Percentiles rank a stretch among this genome's conserved stretches.
Conservation (phyloP, 2,888 invertebrate species). For the Coenonympha glycerion region DNA sequence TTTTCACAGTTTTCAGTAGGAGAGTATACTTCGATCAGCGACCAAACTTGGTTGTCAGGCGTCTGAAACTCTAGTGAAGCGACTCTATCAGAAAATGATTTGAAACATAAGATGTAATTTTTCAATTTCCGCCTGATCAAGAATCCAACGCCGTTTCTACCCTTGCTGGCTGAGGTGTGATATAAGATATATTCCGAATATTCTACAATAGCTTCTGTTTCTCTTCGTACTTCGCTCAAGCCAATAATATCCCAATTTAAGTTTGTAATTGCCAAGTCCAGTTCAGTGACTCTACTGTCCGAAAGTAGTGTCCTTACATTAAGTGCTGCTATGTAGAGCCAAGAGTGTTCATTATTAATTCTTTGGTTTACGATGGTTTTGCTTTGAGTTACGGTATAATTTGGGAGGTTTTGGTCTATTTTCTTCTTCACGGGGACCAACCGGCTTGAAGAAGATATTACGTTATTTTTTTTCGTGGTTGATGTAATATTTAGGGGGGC, state of each 20-base stretch:
- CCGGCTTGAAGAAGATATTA: background rate
- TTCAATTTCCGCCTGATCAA: background rate
- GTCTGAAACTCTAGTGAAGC: too few species aligned
- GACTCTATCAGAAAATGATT: background rate
- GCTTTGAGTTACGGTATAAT: background rate
- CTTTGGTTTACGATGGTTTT: background rate
- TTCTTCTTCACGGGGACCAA: too few species aligned
- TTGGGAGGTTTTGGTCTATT: background rate
- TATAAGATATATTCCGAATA: too few species aligned
- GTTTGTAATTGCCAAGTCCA: background rate
- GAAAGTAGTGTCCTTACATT: background rate
- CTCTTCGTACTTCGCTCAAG: too few species aligned
- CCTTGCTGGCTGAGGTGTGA: background rate
- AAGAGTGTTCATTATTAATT: background rate
- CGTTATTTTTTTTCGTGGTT: background rate
- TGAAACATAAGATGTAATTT: background rate
- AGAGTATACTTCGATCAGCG: too few species aligned
- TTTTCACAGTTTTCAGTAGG: too few species aligned
- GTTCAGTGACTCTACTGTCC: background rate
- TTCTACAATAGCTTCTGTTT: too few species aligned
- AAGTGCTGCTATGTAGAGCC: background rate
- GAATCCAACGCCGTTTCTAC: background rate
- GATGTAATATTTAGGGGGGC: background rate
- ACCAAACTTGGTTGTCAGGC: background rate
- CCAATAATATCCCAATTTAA: background rate